Base-by-base conservation (phyloP, 2,797 vertebrate genomes). In the Sorex maritimensis region DNA sequence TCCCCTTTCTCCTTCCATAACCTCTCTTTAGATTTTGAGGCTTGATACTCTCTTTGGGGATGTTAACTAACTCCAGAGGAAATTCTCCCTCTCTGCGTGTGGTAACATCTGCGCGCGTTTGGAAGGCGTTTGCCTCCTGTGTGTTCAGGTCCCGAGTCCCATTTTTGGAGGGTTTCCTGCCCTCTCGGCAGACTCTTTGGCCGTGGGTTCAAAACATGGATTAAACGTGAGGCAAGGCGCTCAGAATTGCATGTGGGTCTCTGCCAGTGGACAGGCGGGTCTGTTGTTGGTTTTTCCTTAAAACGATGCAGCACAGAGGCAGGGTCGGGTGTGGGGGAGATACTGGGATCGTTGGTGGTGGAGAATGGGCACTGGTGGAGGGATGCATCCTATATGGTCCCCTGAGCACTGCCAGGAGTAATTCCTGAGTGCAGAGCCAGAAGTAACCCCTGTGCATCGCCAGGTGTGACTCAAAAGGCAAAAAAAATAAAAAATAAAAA, bases 31-130 rank as follows among this genome's bases (percentile, higher is more conserved):
- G 80, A 17, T 44, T 68, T 84, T 88, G 63, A 72, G 61, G 14
- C 19, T 12, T 11, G 74, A 23, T 44, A 15, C 21, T 91, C 24
- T 86, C 34, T 74, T 34, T n/a, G 68, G 85, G 34, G 14, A 38
- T 41, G 23, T 71, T 61, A 63, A 52, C 52, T 88, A 58, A 63
- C 46, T 88, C 61, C 87, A 30, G 49, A 81, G 79, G 72, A 49
- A 14, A 11, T 28, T 72, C 74, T 61, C 24, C 49, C 84, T 21
- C 58, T 86, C 23, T 49, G 38, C 24, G 81, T n/a, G 10, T 13
- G 67, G 4, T 34, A 13, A 81, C 6, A 9, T 63, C 52, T 74
- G 26, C n/a, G 4, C 85, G 10, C 21, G 72, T 68, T 82, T 41
- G 69, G 71, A 44, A 41, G 15, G 5, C 30, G 38, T 41, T 58